phyloP scores from a whole-genome alignment of 1,140 invertebrate species.

The Pseudoatta argentina region DNA sequence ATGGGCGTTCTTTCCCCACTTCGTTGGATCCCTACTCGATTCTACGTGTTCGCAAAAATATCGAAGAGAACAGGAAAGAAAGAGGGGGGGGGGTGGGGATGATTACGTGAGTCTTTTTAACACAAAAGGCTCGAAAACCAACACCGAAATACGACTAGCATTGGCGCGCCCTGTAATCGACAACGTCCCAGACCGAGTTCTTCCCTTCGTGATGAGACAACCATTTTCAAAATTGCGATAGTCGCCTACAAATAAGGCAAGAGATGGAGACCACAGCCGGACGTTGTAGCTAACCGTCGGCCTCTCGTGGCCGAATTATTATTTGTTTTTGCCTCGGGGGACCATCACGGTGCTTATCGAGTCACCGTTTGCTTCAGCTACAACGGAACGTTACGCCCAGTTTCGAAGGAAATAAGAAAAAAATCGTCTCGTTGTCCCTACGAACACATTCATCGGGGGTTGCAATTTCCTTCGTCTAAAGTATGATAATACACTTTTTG shows the following conservation, averaged over 20 bases:
- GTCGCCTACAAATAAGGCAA: slow-evolving; percentile 79
- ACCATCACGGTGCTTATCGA: slow-evolving; percentile 81
- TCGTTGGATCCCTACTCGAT: slow-evolving; percentile 10
- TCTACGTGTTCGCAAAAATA: slow-evolving; percentile 46
- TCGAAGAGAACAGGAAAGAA: slow-evolving; percentile 11
- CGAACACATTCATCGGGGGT: slow-evolving; percentile 35
- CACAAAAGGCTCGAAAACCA: slow-evolving; percentile 87
- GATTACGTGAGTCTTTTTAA: slow-evolving; percentile 87
- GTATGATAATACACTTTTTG: not conserved
- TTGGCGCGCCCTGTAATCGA: slow-evolving; percentile 85
- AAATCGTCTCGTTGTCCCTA: not conserved
- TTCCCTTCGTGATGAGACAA: slow-evolving; percentile 83
- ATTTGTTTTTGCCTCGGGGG: slow-evolving; percentile 84
- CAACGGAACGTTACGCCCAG: slow-evolving; percentile 75
- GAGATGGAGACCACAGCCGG: slow-evolving; percentile 76
- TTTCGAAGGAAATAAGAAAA: slow-evolving; percentile 69
- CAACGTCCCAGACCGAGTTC: slow-evolving; percentile 59
- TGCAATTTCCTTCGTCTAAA: not conserved
- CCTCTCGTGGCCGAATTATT: slow-evolving; percentile 78
- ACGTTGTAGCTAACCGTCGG: slow-evolving; percentile 63
- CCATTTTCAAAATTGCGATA: slow-evolving; percentile 86
- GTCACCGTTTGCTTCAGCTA: slow-evolving; percentile 82
- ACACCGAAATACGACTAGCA: slow-evolving; percentile 86
- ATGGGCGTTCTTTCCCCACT: slow-evolving; percentile 41
- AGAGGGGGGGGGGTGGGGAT: slow-evolving; percentile 66